These are phyloP conservation scores for Dynastes grantii DNA, from an alignment of 2,888 invertebrate species.

Conservation along the genomic window DNA sequence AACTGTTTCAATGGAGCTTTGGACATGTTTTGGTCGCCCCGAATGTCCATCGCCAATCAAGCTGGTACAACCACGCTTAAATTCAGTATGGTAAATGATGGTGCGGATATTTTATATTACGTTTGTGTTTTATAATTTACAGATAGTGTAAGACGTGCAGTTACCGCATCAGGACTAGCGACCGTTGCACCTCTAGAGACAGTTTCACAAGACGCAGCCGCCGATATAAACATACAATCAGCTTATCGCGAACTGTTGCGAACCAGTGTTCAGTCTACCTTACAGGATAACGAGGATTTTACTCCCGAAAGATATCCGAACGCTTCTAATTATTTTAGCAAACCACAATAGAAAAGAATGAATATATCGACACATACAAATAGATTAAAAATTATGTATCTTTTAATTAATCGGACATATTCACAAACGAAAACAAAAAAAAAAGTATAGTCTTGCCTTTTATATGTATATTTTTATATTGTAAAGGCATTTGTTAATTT, in stretches of 20 bases:
- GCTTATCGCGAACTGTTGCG: constrained; percentile 73
- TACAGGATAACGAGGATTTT: constrained; percentile 71
- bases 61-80: too few relatives aligned
- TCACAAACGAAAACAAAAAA: background rate
- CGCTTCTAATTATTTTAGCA: constrained; percentile 67
- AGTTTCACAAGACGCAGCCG: constrained; percentile 71
- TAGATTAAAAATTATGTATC: constrained; percentile 13
- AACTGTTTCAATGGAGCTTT: too few relatives aligned
- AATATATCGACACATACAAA: constrained; percentile 10
- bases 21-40: too few relatives aligned
- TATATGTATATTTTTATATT: constrained; percentile 51
- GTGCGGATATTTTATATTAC: too few relatives aligned
- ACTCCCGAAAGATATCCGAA: constrained; percentile 69
- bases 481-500: constrained; percentile 50
- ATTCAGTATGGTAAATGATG: too few relatives aligned
- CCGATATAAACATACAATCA: constrained; percentile 71
- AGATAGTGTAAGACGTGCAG: constrained; percentile 70
- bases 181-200: constrained; percentile 70
- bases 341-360: constrained; percentile 57
- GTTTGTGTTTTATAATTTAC: constrained; percentile 7
- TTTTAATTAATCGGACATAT: constrained; percentile 19
- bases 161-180: constrained; percentile 72
- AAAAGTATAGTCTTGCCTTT: constrained; percentile 49
- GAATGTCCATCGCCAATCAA: too few relatives aligned
- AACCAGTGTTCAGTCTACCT: constrained; percentile 69